phyloP scores from a whole-genome alignment of 2,113 vertebrate genomes.

The Chaetura pelagica region DNA sequence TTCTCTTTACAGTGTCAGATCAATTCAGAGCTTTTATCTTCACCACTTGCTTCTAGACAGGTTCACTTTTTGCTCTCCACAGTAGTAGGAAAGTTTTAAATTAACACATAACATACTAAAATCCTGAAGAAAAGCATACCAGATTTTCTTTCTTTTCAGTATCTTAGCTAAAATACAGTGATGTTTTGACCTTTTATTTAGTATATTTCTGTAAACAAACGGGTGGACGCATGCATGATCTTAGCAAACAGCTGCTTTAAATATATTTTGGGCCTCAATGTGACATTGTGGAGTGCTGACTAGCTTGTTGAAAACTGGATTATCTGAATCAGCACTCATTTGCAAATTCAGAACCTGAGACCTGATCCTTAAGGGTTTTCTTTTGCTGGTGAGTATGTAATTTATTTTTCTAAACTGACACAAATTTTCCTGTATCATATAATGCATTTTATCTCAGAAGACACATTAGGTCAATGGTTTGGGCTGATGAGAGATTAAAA shows the following conservation, averaged over 20 bases:
- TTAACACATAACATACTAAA: background rate
- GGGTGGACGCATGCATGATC: background rate
- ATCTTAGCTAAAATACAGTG: background rate
- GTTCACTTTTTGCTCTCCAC: background rate
- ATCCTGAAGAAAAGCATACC: background rate
- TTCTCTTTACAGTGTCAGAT: constrained; percentile 19
- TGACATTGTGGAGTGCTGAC: background rate
- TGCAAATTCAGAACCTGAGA: background rate
- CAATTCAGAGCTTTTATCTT: background rate
- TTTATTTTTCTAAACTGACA: background rate
- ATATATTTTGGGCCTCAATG: background rate
- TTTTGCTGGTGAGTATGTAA: background rate
- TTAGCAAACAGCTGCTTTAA: background rate
- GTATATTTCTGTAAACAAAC: background rate
- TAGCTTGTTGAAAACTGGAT: background rate
- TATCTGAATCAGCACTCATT: background rate
- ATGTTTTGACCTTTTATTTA: background rate
- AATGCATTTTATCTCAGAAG: constrained; percentile 4
- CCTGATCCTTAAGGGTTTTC: background rate
- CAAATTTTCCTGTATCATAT: background rate
- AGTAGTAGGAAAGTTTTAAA: background rate
- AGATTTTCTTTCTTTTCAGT: background rate
- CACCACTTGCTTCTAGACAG: background rate
- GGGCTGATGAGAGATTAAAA: constrained; percentile 1
- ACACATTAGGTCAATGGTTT: background rate